These are phyloP conservation scores for Fopius arisanus DNA, from an alignment of 1,140 invertebrate genomes.

Conservation along the genomic window DNA sequence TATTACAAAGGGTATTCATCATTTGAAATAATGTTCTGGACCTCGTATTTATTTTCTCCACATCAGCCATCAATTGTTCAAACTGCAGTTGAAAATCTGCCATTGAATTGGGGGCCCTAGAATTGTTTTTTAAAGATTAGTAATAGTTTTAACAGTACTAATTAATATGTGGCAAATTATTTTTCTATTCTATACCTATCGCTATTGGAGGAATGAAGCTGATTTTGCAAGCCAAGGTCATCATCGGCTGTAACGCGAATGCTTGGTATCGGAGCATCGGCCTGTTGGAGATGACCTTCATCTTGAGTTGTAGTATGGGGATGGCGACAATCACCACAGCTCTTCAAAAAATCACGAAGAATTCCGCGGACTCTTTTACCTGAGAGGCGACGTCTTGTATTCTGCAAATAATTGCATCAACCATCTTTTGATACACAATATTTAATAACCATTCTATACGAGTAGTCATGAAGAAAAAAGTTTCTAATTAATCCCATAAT, in stretches of 20 bases:
- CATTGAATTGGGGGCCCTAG: neutral
- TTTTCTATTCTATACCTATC: neutral
- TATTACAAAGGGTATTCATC: neutral
- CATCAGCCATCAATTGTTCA: neutral
- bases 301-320: slow-evolving; percentile 28
- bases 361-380: slow-evolving; percentile 52
- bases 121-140: neutral
- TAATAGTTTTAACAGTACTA: neutral
- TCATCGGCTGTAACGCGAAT: slow-evolving; percentile 32
- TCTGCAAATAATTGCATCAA: neutral
- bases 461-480: too few relatives aligned
- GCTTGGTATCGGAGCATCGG: slow-evolving; percentile 34
- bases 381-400: slow-evolving; percentile 43
- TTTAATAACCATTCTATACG: too few relatives aligned
- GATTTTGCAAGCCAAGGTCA: neutral
- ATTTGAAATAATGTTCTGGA: neutral
- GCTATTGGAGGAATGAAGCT: neutral
- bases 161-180: neutral
- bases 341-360: slow-evolving; percentile 53
- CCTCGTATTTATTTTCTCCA: neutral
- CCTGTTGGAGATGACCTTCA: slow-evolving; percentile 14
- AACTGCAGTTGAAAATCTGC: slow-evolving; percentile 1
- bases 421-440: too few relatives aligned
- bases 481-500: too few relatives aligned
- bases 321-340: slow-evolving; percentile 52